A percentile compares a stretch with the other conserved stretches of the same genome.
phyloP scores from a whole-genome alignment of 1,140 invertebrate genomes.

The Pseudomyrmex concolor region DNA sequence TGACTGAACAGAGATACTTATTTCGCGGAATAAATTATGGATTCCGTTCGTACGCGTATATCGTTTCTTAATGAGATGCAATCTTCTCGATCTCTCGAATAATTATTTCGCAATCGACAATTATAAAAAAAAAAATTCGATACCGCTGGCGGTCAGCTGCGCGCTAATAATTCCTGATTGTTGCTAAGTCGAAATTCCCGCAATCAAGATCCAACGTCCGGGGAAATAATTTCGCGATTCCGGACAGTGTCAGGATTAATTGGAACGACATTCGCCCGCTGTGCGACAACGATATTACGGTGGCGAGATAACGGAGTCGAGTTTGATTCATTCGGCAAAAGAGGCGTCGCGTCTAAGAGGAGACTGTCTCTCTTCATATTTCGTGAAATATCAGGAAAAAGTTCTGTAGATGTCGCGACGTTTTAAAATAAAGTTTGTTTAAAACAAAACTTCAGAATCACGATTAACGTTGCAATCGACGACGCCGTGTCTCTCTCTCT shows the following conservation, averaged over 20 bases:
- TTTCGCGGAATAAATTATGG: neutral
- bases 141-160: neutral
- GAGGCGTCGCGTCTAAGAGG: conserved; percentile 13
- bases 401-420: neutral
- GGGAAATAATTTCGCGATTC: conserved; percentile 54
- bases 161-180: conserved; percentile 43
- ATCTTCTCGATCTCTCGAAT: neutral
- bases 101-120: neutral
- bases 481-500: neutral
- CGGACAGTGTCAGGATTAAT: conserved; percentile 55
- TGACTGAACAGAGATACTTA: neutral
- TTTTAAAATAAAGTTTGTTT: neutral
- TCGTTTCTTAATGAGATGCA: neutral
- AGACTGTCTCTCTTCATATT: no score
- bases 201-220: conserved; percentile 46
- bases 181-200: conserved; percentile 33
- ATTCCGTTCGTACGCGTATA: neutral
- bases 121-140: conserved; percentile 12
- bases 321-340: conserved; percentile 26
- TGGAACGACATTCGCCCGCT: conserved; percentile 56
- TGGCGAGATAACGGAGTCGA: conserved; percentile 38
- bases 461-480: neutral
- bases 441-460: neutral
- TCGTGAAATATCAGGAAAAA: neutral
- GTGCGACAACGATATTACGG: conserved; percentile 42